Conservation (phyloP, 2,113 vertebrate species). For the Morone chrysops region DNA sequence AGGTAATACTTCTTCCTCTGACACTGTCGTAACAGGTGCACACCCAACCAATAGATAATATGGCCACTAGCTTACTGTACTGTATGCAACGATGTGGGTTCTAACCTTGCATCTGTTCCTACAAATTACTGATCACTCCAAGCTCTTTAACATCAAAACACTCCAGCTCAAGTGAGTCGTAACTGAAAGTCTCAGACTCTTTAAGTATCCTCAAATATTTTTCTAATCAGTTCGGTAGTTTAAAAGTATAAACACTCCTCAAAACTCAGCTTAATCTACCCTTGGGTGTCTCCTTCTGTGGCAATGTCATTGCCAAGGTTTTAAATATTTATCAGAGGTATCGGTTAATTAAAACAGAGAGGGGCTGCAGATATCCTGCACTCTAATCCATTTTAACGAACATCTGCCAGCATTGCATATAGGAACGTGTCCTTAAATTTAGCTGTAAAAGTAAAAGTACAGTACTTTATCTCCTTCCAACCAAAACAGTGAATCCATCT, state of each 20-base stretch:
- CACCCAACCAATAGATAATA: neutral
- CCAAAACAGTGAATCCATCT: constrained; percentile 32
- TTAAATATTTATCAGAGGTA: constrained; percentile 83
- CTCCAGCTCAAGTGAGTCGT: constrained; percentile 1
- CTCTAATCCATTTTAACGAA: constrained; percentile 78
- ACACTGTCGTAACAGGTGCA: neutral
- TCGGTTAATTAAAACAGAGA: constrained; percentile 82
- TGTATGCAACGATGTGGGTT: neutral
- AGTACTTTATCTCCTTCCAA: constrained; percentile 47
- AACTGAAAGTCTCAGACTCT: constrained; percentile 3
- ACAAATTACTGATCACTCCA: constrained; percentile 5
- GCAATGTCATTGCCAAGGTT: constrained; percentile 73
- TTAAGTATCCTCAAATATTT: constrained; percentile 37
- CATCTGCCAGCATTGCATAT: constrained; percentile 75
- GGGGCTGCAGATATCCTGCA: constrained; percentile 74
- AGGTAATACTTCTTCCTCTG: constrained; percentile 1
- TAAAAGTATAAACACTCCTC: constrained; percentile 46
- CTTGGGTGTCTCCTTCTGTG: constrained; percentile 57
- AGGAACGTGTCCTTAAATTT: constrained; percentile 70
- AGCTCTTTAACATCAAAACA: constrained; percentile 16
- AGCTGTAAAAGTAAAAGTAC: constrained; percentile 49
- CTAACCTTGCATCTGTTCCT: neutral
- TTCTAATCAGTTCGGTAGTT: constrained; percentile 28
- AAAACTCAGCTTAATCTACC: constrained; percentile 57
- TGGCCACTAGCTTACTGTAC: neutral